Evolutionary conservation across 2,888 invertebrate species (phyloP), one percentile per base, ranked within the genome.

Genomic region (Syrista parreyssii): DNA sequence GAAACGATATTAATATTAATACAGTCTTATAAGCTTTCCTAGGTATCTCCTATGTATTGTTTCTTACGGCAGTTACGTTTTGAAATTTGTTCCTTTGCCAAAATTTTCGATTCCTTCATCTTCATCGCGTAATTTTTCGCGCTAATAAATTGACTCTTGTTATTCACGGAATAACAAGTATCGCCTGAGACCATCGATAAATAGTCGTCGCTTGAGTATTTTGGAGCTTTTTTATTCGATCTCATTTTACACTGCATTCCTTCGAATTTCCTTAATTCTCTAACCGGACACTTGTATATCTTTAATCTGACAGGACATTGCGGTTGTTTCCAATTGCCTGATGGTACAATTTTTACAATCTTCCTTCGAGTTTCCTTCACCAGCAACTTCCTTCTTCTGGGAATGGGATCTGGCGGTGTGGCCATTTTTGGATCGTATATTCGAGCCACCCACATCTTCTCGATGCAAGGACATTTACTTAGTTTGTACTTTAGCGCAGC

Each of bases 291-390:
- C 73, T 81, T 85, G 78, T 81, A 85, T 71, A 82, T 81, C 33
- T 76, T 85, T 71, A 82, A 68, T 72, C 86, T 81, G n/a, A 85
- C 40, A 12, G 68, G 35, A 75, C 84, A 84, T 36, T 74, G 82
- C 75, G 87, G 87, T n/a, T 69, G 76, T 9, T 74, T 79, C 88
- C 88, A 87, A 34, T 83, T 79, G 4, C 82, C 80, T 1, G 75
- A 76, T 0, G 79, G 34, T 34, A 40, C 68, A 30, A 75, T 69
- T 30, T 75, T 75, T n/a, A 31, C 3, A 55, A 55, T 55, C 9
- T 55, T 55, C 72, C 71, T 15, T 12, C 71, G 71, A 23, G 0
- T 15, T 30, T 71, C 33, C 11, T 71, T 3, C 12, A 71, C 30
- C 71, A 11, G 71, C 11, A 15, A 11, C 9, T 71, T 32, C 6